Percentiles rank a stretch among this genome's conserved stretches.
Conservation (phyloP, 2,113 vertebrate species). For the Rhegmatorhina hoffmannsi region DNA sequence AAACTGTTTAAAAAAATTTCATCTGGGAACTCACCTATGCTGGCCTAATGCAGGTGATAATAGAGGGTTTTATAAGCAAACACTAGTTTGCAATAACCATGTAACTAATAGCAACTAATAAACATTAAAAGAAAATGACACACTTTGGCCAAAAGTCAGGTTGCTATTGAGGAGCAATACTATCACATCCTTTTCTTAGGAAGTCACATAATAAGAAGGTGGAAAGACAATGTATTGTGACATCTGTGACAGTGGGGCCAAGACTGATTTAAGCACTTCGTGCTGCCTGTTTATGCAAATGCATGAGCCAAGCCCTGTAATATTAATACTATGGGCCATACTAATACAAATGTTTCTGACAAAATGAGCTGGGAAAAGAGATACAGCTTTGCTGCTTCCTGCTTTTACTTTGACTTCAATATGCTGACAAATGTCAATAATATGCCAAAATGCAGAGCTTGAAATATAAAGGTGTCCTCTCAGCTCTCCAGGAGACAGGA, state of each 20-base stretch:
- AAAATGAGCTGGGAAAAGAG: background rate
- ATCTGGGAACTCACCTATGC: background rate
- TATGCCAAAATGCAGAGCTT: background rate
- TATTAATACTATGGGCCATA: background rate
- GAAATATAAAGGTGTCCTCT: background rate
- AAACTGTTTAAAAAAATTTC: background rate
- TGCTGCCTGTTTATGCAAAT: background rate
- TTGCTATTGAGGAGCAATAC: background rate
- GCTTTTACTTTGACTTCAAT: background rate
- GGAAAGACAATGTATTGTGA: background rate
- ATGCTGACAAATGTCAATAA: background rate
- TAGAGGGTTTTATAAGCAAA: background rate
- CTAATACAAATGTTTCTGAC: background rate
- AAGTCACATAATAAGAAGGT: background rate
- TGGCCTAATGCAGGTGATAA: background rate
- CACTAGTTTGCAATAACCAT: background rate
- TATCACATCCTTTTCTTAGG: background rate
- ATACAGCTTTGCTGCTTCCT: background rate
- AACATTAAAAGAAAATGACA: background rate
- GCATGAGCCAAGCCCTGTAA: background rate
- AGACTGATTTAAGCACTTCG: background rate
- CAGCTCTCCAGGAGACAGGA: background rate
- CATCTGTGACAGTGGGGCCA: background rate
- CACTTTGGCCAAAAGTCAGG: background rate
- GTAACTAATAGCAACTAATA: background rate